phyloP scores from a whole-genome alignment of 2,888 invertebrate genomes.

The Atethmia centrago region DNA sequence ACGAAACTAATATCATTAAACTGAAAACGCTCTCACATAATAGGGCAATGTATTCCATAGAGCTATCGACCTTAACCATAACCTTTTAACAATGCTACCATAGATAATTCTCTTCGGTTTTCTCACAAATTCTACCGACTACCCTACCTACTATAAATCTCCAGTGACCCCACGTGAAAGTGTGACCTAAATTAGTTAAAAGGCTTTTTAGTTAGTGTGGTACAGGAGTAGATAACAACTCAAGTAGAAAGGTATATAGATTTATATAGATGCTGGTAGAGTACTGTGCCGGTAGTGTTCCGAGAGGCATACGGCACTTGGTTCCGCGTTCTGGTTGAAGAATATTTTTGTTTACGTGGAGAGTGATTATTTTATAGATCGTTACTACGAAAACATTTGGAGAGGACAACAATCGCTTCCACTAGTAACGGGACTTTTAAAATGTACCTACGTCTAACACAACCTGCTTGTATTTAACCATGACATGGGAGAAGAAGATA shows the following conservation, averaged over 20 bases:
- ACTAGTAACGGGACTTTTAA: no score
- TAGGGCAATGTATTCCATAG: neutral
- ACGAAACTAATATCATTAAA: neutral
- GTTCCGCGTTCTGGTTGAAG: neutral
- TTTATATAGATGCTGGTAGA: neutral
- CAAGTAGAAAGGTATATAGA: neutral
- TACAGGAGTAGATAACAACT: conserved; percentile 10
- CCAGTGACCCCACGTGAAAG: conserved; percentile 34
- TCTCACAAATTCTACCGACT: conserved; percentile 33
- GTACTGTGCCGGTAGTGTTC: neutral
- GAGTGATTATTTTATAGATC: neutral
- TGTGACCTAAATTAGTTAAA: conserved; percentile 61
- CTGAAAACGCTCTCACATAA: neutral
- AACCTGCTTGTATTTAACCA: no score
- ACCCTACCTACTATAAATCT: conserved; percentile 12
- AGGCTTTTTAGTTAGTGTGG: conserved; percentile 41
- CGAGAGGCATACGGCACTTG: conserved; percentile 9
- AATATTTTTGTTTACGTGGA: conserved; percentile 1
- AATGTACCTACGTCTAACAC: no score
- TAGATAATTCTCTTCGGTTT: conserved; percentile 10
- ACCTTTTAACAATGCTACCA: neutral
- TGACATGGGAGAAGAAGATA: no score
- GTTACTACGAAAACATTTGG: no score
- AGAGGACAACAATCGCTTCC: neutral
- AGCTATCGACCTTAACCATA: conserved; percentile 13